A percentile compares a stretch with the other conserved stretches of the same genome.
These are phyloP conservation scores for Aratinga solstitialis DNA, from an alignment of 2,797 vertebrate genomes.

Conservation along the genomic window DNA sequence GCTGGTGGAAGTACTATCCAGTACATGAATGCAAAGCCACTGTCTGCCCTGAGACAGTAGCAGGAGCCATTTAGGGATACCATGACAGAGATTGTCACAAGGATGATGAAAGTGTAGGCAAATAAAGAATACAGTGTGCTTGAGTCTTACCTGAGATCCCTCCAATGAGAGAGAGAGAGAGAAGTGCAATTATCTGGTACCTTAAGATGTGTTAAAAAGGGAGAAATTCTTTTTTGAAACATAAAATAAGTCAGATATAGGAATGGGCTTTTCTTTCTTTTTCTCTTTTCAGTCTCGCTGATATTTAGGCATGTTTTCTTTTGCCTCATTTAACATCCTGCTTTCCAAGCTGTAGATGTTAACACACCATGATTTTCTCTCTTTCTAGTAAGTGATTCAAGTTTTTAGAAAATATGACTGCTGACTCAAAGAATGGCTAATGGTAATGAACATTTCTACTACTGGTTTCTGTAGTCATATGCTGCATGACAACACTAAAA, in stretches of 20 bases:
- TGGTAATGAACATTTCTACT: background rate
- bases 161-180: background rate
- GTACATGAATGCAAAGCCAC: background rate
- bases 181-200: background rate
- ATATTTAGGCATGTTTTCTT: background rate
- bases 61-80: background rate
- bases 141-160: background rate
- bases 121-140: background rate
- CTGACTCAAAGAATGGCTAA: background rate
- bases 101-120: background rate
- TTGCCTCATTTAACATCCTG: background rate
- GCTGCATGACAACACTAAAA: background rate
- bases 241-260: background rate
- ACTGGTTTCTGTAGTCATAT: background rate
- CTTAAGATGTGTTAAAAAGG: background rate
- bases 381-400: background rate
- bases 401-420: background rate
- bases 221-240: background rate
- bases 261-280: background rate
- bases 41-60: rapidly evolving
- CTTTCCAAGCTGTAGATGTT: background rate
- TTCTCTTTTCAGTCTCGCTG: background rate
- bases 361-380: background rate
- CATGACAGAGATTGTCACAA: background rate
- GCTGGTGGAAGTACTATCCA: background rate